Evolutionary conservation across 2,797 vertebrate genomes (phyloP).

Genomic region (Galagoides demidoff): DNA sequence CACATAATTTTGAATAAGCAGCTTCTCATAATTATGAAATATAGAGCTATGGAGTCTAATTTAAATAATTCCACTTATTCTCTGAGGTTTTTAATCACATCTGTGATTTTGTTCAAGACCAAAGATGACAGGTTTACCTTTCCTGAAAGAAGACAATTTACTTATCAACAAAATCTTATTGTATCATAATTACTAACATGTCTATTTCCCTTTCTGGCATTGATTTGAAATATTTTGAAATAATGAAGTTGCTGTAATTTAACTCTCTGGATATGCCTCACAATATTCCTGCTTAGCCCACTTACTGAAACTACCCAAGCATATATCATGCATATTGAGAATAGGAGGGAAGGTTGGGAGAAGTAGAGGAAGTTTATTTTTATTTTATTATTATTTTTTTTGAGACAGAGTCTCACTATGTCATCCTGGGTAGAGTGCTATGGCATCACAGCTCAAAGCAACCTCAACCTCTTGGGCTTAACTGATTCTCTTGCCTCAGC

Average conservation of each 20-base stretch:
- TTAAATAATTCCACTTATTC: slow-evolving; percentile 77
- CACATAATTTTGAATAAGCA: slow-evolving; percentile 73
- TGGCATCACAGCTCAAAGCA: too few species aligned
- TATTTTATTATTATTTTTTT: too few species aligned
- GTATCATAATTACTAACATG: slow-evolving; percentile 59
- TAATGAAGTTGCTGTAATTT: slow-evolving; percentile 43
- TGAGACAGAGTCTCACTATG: too few species aligned
- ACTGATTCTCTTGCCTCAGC: too few species aligned
- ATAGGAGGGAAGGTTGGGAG: neutral
- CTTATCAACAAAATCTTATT: slow-evolving; percentile 66
- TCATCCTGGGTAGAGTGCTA: too few species aligned
- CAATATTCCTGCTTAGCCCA: slow-evolving; percentile 12
- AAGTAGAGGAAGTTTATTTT: neutral
- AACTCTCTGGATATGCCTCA: slow-evolving; percentile 20
- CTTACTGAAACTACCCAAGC: slow-evolving; percentile 26
- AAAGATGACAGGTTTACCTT: slow-evolving; percentile 68
- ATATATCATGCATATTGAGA: neutral
- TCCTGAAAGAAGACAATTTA: slow-evolving; percentile 66
- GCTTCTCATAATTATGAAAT: slow-evolving; percentile 76
- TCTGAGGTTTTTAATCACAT: slow-evolving; percentile 71
- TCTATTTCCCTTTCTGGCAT: slow-evolving; percentile 53
- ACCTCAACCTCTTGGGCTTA: too few species aligned
- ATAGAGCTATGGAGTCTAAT: slow-evolving; percentile 64
- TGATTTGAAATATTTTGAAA: slow-evolving; percentile 67
- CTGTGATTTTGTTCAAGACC: slow-evolving; percentile 67